A percentile compares a stretch with the other conserved stretches of the same genome.
phyloP scores from a whole-genome alignment of 2,888 invertebrate species.

The Therioaphis trifolii region DNA sequence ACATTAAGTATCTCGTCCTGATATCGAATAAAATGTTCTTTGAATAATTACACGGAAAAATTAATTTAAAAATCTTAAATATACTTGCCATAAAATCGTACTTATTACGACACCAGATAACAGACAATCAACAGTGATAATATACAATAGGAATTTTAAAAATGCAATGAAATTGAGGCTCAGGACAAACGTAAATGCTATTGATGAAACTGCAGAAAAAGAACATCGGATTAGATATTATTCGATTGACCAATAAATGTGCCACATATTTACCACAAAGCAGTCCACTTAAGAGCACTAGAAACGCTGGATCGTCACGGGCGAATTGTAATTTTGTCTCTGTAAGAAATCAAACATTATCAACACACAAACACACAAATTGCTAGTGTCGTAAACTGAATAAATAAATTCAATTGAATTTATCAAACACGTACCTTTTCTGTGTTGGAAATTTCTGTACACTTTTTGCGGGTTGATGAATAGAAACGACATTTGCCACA shows the following conservation, averaged over 20 bases:
- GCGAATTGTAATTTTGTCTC: slow-evolving; percentile 99
- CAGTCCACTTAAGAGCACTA: slow-evolving; percentile 89
- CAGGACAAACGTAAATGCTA: slow-evolving; percentile 86
- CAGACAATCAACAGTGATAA: slow-evolving; percentile 94
- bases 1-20: no score
- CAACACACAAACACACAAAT: slow-evolving; percentile 63
- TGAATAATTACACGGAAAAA: background rate
- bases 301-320: slow-evolving; percentile 97
- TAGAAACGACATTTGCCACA: slow-evolving; percentile 99
- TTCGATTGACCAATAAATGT: background rate
- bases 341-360: slow-evolving; percentile 70
- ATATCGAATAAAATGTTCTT: no score
- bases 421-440: slow-evolving; percentile 87
- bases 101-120: slow-evolving; percentile 87
- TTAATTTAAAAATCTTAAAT: background rate
- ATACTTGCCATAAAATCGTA: slow-evolving; percentile 84
- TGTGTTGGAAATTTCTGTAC: slow-evolving; percentile 95
- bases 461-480: slow-evolving; percentile 96
- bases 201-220: slow-evolving; percentile 83
- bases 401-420: slow-evolving; percentile 33
- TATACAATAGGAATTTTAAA: slow-evolving; percentile 87
- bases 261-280: slow-evolving; percentile 76
- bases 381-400: no score
- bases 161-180: slow-evolving; percentile 78
- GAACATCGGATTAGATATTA: slow-evolving; percentile 53